phyloP scores from a whole-genome alignment of 2,113 vertebrate species.

The Pogona vitticeps region DNA sequence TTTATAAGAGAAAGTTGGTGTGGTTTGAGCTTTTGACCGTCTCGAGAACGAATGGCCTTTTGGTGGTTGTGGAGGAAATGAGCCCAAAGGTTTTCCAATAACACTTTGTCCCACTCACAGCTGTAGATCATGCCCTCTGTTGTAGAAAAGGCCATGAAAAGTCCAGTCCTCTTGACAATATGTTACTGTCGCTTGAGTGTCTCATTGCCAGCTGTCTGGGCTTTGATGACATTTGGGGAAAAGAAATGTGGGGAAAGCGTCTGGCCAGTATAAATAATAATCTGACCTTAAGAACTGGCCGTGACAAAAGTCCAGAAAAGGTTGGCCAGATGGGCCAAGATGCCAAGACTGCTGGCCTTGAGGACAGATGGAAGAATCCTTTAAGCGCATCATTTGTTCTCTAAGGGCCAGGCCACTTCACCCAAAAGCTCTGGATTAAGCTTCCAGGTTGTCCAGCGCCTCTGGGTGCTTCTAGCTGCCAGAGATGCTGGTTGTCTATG shows the following conservation, averaged over 20 bases:
- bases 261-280: conserved; percentile 6
- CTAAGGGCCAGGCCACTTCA: neutral
- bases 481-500: neutral
- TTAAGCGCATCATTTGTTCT: neutral
- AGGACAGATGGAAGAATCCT: neutral
- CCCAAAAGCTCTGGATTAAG: neutral
- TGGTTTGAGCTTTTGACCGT: neutral
- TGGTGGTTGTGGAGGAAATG: neutral
- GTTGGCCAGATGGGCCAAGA: neutral
- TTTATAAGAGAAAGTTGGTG: neutral
- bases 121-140: neutral
- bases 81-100: neutral
- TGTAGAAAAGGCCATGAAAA: neutral
- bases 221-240: conserved; percentile 1
- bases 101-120: neutral
- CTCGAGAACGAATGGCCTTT: too few species aligned
- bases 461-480: neutral
- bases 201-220: neutral
- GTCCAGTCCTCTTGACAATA: neutral
- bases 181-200: neutral
- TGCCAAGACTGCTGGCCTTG: neutral
- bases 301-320: neutral
- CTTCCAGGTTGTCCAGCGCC: neutral
- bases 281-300: conserved; percentile 26
- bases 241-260: neutral